Conservation (phyloP, 2,797 vertebrate species). For the Rousettus madagascariensis region DNA sequence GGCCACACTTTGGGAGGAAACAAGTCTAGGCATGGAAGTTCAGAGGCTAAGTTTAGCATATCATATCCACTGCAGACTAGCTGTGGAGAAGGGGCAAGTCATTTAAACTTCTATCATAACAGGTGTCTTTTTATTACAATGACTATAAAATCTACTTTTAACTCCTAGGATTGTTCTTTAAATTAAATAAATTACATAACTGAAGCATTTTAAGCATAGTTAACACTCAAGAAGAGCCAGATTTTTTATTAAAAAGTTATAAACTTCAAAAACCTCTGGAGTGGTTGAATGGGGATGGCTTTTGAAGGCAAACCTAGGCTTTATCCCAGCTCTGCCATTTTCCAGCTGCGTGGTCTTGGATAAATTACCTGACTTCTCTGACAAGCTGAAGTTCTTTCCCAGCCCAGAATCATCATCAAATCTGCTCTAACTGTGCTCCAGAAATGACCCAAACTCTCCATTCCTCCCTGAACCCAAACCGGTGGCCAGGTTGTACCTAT, state of each 20-base stretch:
- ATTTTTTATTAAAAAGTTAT: neutral
- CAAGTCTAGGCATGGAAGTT: fast-evolving
- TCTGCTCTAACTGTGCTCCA: neutral
- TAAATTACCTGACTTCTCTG: neutral
- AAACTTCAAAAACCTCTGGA: neutral
- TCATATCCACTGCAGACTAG: fast-evolving
- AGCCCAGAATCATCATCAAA: fast-evolving
- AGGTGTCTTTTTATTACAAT: neutral
- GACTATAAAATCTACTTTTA: neutral
- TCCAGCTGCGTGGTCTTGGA: neutral
- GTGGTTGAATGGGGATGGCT: neutral
- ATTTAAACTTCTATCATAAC: fast-evolving
- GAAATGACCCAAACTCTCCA: neutral
- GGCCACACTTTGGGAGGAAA: neutral
- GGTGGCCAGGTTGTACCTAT: neutral
- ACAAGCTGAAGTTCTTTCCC: neutral
- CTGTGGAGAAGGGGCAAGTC: neutral
- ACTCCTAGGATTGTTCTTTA: neutral
- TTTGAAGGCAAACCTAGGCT: neutral
- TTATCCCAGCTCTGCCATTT: neutral
- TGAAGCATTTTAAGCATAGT: neutral
- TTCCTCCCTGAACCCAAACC: neutral
- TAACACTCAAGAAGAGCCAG: neutral
- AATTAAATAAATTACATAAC: neutral
- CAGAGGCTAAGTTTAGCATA: fast-evolving